Evolutionary conservation across 2,113 vertebrate genomes (phyloP).

Genomic region (Aramus guarauna): DNA sequence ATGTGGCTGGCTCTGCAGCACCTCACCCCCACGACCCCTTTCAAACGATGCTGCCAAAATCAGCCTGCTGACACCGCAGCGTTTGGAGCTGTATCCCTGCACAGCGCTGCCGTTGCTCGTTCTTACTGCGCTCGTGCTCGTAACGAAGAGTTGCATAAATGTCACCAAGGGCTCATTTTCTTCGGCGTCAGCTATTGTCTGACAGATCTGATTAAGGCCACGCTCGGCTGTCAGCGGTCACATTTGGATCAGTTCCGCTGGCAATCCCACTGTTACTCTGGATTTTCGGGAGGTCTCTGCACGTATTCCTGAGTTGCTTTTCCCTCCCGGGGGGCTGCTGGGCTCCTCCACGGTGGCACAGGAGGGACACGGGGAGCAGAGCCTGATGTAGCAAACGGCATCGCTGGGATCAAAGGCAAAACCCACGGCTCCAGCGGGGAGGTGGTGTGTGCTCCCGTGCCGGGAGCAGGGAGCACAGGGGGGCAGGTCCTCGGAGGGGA

Average conservation of each 20-base stretch:
- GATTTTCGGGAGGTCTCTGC: neutral
- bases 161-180: neutral
- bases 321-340: neutral
- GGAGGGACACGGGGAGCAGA: neutral
- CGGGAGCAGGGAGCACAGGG: neutral
- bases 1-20: neutral
- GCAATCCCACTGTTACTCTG: neutral
- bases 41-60: neutral
- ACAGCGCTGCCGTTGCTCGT: fast-evolving
- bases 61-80: neutral
- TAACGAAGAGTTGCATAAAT: neutral
- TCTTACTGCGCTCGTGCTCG: fast-evolving
- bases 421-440: fast-evolving
- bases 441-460: neutral
- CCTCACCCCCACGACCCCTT: neutral
- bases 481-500: neutral
- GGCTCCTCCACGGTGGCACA: neutral
- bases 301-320: fast-evolving
- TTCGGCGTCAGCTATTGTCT: conserved; percentile 11
- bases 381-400: neutral
- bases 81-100: neutral
- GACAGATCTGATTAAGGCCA: conserved; percentile 14
- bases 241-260: neutral
- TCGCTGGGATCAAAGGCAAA: neutral
- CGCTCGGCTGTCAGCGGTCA: neutral